These are phyloP conservation scores for Neotoma lepida DNA, from an alignment of 2,113 vertebrate genomes.

Conservation along the genomic window DNA sequence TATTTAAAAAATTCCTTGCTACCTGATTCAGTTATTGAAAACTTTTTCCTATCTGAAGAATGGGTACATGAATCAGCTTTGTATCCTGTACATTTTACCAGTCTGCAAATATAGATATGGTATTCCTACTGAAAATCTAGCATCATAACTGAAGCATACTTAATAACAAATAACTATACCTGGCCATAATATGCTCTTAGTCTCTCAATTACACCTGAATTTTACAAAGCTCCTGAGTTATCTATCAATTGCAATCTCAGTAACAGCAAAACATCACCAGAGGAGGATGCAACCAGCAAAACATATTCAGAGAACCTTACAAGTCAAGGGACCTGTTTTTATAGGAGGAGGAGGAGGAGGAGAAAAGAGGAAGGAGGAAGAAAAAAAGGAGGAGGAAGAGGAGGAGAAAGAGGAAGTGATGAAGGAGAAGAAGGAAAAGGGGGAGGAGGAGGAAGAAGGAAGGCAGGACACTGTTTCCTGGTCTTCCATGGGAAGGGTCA, in stretches of 20 bases:
- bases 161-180: background rate
- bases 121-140: background rate
- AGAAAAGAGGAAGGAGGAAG: accelerated
- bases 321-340: background rate
- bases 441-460: accelerated
- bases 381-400: background rate
- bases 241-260: background rate
- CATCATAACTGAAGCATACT: background rate
- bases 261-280: background rate
- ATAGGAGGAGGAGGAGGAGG: no score
- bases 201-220: background rate
- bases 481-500: background rate
- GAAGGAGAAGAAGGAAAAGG: accelerated
- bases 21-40: background rate
- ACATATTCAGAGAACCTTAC: background rate
- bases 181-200: no score
- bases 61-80: background rate
- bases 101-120: background rate
- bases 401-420: accelerated
- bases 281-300: background rate
- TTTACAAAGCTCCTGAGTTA: background rate
- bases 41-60: background rate
- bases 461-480: background rate
- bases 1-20: background rate
- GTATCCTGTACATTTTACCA: background rate